Conservation (phyloP, 2,113 vertebrate species). For the Lepisosteus osseus region DNA sequence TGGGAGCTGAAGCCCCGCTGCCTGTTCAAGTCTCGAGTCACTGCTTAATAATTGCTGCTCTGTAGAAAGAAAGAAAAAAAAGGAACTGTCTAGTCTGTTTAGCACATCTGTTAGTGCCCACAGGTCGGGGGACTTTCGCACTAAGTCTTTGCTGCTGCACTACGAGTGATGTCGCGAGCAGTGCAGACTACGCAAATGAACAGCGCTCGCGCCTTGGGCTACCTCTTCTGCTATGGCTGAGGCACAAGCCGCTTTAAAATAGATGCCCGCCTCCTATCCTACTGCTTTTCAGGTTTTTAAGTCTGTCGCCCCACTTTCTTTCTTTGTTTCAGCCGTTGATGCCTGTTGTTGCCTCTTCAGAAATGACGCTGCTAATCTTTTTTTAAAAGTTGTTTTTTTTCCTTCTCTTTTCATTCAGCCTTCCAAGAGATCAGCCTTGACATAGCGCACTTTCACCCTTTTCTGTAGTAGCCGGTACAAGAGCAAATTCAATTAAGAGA, state of each 20-base stretch:
- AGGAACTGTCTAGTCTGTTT: conserved; percentile 46
- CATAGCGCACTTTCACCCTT: conserved; percentile 42
- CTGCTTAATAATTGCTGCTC: conserved; percentile 37
- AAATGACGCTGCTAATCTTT: conserved; percentile 29
- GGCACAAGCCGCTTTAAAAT: conserved; percentile 38
- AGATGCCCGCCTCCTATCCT: conserved; percentile 18
- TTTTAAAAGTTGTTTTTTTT: conserved; percentile 33
- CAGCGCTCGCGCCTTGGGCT: conserved; percentile 22
- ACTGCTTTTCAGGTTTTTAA: conserved; percentile 15
- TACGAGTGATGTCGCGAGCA: conserved; percentile 25
- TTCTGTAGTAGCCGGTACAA: conserved; percentile 48
- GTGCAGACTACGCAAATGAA: conserved; percentile 37
- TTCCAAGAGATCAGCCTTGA: conserved; percentile 23
- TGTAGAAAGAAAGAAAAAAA: conserved; percentile 21
- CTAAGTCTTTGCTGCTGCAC: too few relatives aligned
- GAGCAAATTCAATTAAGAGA: conserved; percentile 52
- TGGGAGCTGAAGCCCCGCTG: conserved; percentile 59
- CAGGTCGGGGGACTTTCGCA: conserved; percentile 27
- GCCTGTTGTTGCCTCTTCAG: conserved; percentile 42
- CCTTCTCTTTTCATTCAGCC: conserved; percentile 24
- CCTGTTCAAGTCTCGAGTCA: conserved; percentile 57
- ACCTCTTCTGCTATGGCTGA: conserved; percentile 34
- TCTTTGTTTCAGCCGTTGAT: conserved; percentile 28
- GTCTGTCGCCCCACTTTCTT: conserved; percentile 28
- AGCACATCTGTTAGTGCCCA: conserved; percentile 53